Evolutionary conservation across 2,797 vertebrate species (phyloP).

Genomic region (Galagoides demidoff): DNA sequence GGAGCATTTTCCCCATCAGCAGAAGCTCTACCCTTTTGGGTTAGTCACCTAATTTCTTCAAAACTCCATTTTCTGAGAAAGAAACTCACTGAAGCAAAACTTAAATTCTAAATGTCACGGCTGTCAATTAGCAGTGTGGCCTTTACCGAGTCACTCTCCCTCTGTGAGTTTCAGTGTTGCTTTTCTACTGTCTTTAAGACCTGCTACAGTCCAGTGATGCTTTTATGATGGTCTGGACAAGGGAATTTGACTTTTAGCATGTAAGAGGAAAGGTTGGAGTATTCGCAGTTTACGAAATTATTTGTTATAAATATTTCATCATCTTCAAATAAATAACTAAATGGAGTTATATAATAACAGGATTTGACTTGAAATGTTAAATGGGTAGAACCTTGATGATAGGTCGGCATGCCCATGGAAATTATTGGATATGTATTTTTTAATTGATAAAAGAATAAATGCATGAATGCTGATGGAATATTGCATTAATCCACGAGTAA

Average conservation of each 20-base stretch:
- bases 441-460: background rate
- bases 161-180: background rate
- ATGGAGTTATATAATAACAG: background rate
- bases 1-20: background rate
- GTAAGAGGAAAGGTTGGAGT: background rate
- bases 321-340: background rate
- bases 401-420: background rate
- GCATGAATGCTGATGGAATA: background rate
- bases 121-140: constrained; percentile 62
- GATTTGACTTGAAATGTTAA: background rate
- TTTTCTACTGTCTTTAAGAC: background rate
- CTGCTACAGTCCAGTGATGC: background rate
- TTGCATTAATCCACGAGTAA: background rate
- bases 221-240: background rate
- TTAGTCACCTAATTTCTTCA: constrained; percentile 54
- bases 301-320: constrained; percentile 7
- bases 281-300: background rate
- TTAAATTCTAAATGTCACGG: constrained; percentile 67
- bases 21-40: constrained; percentile 20
- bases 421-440: background rate
- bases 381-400: background rate
- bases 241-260: constrained; percentile 12
- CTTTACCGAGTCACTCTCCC: constrained; percentile 53
- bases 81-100: constrained; percentile 49
- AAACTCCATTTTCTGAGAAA: constrained; percentile 41